Evolutionary conservation across 2,113 vertebrate species (phyloP), one percentile per base, ranked within the genome.

Genomic region (Okapia johnstoni): DNA sequence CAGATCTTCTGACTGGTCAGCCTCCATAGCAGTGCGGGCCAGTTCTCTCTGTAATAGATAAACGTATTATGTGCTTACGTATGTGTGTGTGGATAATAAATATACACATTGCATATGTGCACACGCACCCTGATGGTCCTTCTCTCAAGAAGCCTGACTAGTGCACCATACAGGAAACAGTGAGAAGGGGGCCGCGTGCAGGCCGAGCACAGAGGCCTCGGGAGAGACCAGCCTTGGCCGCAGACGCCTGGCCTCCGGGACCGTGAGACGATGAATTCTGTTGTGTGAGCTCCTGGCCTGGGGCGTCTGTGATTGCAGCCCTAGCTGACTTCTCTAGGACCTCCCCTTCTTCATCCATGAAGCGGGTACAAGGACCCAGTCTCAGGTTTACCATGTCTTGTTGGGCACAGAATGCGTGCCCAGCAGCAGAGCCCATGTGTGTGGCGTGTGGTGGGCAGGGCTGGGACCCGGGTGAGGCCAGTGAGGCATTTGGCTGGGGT

Each of bases 131-230:
- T 15, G 3, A n/a, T 58, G 50, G 23, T 48, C 12, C 19, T 26
- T 13, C 36, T 30, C 23, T 83, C 23, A 6, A 55, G 36, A 61
- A 7, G 55, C 36, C 55, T 46, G 43, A 23, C 28, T 30, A 5
- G 15, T 2, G 21, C 2, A 0, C 33, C 33, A 0, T 2, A 6
- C 6, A 21, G 85, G 73, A 43, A 26, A 3, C 3, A 7, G 52
- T 11, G 15, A 70, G 19, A 40, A n/a, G 26, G 21, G 13, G 7
- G 52, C 73, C 43, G 13, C 4, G 3, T 58, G 23, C 52, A 21
- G 1, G 43, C 33, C 28, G 23, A 58, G 58, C 28, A 86, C 7
- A 66, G 61, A n/a, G 55, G 40, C 25, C 48, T 28, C 11, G 26
- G 86, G 33, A 73, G 60, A 90, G 86, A 6, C 30, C 36, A 90